Conservation (phyloP, 2,113 vertebrate species). For the Stegastes partitus region DNA sequence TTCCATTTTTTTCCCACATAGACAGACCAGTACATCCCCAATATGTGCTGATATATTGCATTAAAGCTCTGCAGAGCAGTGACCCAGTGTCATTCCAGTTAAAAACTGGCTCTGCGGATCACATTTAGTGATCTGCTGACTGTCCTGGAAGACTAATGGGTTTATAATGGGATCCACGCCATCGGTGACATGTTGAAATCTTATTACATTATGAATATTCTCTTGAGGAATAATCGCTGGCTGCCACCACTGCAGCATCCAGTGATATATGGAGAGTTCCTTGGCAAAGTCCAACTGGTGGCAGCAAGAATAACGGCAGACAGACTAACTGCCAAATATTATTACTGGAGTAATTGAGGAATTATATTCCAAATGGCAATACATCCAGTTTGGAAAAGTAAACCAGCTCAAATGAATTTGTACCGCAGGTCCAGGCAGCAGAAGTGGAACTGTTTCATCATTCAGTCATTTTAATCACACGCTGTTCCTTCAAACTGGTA, state of each 20-base stretch:
- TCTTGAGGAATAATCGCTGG: slow-evolving; percentile 61
- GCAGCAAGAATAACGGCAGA: slow-evolving; percentile 49
- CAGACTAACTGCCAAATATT: slow-evolving; percentile 48
- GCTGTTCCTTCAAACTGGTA: neutral
- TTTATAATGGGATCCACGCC: slow-evolving; percentile 49
- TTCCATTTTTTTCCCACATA: neutral
- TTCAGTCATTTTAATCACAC: neutral
- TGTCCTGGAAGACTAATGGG: slow-evolving; percentile 44
- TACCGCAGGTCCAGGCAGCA: slow-evolving; percentile 16
- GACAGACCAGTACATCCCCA: neutral
- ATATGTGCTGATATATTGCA: neutral
- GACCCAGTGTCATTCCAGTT: slow-evolving; percentile 17
- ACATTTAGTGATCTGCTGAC: slow-evolving; percentile 31
- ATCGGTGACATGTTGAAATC: slow-evolving; percentile 72
- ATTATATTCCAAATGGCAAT: slow-evolving; percentile 21
- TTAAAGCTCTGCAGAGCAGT: neutral
- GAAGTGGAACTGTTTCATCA: neutral
- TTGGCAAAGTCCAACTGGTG: slow-evolving; percentile 42
- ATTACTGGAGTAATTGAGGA: slow-evolving; percentile 40
- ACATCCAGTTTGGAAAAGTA: slow-evolving; percentile 42
- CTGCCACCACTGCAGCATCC: slow-evolving; percentile 36
- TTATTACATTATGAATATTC: slow-evolving; percentile 67
- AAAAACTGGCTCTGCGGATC: slow-evolving; percentile 37
- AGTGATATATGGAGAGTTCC: slow-evolving; percentile 56
- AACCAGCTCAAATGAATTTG: slow-evolving; percentile 27